phyloP scores from a whole-genome alignment of 2,797 vertebrate genomes.

The Chelonia mydas region DNA sequence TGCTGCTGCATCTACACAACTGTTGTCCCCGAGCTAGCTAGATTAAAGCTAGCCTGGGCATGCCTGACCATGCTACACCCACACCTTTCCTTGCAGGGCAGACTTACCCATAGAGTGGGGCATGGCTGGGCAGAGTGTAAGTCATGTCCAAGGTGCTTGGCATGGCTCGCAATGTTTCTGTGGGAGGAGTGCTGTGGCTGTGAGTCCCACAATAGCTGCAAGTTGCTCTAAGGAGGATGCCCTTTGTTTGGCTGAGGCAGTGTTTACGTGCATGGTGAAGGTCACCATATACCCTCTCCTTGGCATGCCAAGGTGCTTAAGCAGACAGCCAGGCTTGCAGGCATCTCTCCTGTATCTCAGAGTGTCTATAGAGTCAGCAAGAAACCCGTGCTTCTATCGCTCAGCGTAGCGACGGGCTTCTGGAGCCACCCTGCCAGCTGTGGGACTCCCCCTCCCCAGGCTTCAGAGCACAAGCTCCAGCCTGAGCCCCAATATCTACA shows the following conservation, averaged over 20 bases:
- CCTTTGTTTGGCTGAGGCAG: not conserved
- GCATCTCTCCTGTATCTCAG: not conserved
- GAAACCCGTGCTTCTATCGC: not conserved
- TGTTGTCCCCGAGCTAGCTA: not conserved
- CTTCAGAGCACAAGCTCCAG: not conserved
- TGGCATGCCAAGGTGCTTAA: fast-evolving
- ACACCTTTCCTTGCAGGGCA: not conserved
- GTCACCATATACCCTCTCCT: slow-evolving; percentile 22
- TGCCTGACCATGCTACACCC: not conserved
- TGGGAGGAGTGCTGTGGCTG: not conserved
- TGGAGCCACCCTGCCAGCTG: not conserved
- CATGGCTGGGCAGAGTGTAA: not conserved
- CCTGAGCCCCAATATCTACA: not conserved
- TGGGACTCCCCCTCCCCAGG: not conserved
- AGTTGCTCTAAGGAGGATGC: not conserved
- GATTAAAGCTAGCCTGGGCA: not conserved
- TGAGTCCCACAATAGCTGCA: not conserved
- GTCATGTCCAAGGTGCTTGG: slow-evolving; percentile 40
- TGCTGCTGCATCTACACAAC: not conserved
- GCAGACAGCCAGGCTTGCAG: not conserved
- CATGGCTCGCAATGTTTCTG: not conserved
- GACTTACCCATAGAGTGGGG: not conserved
- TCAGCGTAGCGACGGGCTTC: not conserved
- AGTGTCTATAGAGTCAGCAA: not conserved
- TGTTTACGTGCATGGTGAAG: slow-evolving; percentile 22